Conservation (phyloP, 2,888 invertebrate species). For the Gnatocerus cornutus region DNA sequence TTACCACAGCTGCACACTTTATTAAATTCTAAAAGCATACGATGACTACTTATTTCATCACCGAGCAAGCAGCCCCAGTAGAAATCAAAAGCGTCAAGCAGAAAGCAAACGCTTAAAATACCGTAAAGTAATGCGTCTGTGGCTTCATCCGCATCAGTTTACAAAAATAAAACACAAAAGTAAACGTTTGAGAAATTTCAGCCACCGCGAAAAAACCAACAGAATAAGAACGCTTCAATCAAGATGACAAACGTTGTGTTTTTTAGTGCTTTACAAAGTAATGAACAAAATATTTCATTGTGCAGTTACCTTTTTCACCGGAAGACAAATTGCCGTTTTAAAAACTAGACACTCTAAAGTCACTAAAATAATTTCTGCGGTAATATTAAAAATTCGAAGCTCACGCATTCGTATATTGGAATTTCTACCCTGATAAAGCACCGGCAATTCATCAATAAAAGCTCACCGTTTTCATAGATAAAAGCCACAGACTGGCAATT, state of each 20-base stretch:
- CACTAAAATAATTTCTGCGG: not conserved
- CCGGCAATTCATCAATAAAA: not conserved
- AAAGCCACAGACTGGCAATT: slow-evolving; percentile 3
- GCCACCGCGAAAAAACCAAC: slow-evolving; percentile 1
- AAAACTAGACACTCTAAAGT: too few species aligned
- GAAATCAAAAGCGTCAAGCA: not conserved
- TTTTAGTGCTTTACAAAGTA: slow-evolving; percentile 15
- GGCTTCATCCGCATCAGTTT: slow-evolving; percentile 16
- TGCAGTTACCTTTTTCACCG: not conserved
- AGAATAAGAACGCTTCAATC: slow-evolving; percentile 25
- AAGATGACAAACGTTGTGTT: slow-evolving; percentile 33
- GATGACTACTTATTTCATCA: too few species aligned
- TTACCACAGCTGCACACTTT: too few species aligned
- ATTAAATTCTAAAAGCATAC: too few species aligned
- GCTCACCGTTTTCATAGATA: not conserved
- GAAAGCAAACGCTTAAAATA: slow-evolving; percentile 3
- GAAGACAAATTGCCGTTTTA: not conserved
- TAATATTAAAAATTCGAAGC: too few species aligned
- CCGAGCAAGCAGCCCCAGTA: not conserved
- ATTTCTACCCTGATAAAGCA: not conserved
- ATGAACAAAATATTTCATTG: slow-evolving; percentile 3
- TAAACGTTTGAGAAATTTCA: slow-evolving; percentile 7
- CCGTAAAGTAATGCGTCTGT: slow-evolving; percentile 20
- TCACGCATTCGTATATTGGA: not conserved
- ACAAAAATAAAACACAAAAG: slow-evolving; percentile 20